phyloP scores from a whole-genome alignment of 2,888 invertebrate species.

The Yponomeuta sedellus region DNA sequence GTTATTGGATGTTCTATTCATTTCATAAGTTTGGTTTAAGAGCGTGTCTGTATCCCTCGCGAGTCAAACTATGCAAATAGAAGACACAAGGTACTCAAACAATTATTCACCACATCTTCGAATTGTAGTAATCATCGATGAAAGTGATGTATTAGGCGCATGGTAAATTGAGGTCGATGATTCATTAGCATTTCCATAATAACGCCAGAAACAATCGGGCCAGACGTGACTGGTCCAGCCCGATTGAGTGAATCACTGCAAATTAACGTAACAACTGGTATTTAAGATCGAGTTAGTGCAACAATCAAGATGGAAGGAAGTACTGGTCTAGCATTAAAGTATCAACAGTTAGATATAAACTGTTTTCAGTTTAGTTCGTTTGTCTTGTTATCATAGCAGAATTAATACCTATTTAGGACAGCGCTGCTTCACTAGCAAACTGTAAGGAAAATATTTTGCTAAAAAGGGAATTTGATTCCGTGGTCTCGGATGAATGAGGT shows the following conservation, averaged over 20 bases:
- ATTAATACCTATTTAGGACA: too few relatives aligned
- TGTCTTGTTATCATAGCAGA: too few relatives aligned
- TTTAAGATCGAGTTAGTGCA: not conserved
- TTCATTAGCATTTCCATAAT: slow-evolving; percentile 1
- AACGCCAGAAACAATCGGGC: not conserved
- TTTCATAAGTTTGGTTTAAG: too few relatives aligned
- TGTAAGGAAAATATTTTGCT: too few relatives aligned
- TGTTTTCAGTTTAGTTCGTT: too few relatives aligned
- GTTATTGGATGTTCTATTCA: too few relatives aligned
- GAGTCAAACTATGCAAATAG: too few relatives aligned
- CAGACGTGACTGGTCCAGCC: not conserved
- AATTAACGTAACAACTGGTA: not conserved
- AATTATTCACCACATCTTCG: not conserved
- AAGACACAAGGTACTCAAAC: too few relatives aligned
- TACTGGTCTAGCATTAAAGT: not conserved
- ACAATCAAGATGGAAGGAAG: not conserved
- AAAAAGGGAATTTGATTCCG: too few relatives aligned
- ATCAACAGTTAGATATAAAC: not conserved
- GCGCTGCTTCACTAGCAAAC: too few relatives aligned
- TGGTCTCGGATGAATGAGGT: too few relatives aligned
- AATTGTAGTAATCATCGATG: not conserved
- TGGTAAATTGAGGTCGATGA: not conserved
- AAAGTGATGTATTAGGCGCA: slow-evolving; percentile 3
- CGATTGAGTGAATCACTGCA: not conserved
- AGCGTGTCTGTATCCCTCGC: too few relatives aligned